phyloP scores from a whole-genome alignment of 2,113 vertebrate species.

The Eupsittula cactorum region DNA sequence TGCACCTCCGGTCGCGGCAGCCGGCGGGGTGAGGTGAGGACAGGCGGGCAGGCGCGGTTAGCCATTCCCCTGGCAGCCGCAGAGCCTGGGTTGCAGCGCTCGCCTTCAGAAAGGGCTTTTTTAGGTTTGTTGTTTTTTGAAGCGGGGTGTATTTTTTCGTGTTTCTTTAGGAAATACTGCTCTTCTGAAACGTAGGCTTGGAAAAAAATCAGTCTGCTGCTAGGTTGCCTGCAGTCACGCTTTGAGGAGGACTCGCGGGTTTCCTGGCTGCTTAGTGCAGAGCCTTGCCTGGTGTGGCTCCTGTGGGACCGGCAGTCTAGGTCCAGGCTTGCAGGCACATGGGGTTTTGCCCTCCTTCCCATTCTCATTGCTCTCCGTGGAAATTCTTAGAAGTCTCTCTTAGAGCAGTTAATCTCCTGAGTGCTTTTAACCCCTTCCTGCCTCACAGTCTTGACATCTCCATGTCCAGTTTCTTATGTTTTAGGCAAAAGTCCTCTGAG shows the following conservation, averaged over 20 bases:
- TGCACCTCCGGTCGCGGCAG: neutral
- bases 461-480: accelerated
- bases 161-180: neutral
- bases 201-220: neutral
- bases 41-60: neutral
- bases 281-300: neutral
- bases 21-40: constrained; percentile 59
- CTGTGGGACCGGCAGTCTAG: accelerated
- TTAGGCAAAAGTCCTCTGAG: neutral
- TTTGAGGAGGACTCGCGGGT: accelerated
- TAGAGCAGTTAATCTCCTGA: neutral
- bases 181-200: neutral
- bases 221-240: neutral
- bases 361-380: neutral
- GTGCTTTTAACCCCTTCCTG: neutral
- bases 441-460: neutral
- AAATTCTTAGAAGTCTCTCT: neutral
- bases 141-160: neutral
- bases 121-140: neutral
- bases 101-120: neutral
- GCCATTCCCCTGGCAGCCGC: neutral
- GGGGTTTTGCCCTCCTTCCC: neutral
- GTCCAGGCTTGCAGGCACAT: neutral
- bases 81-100: neutral
- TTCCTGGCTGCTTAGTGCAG: neutral